These are phyloP conservation scores for Plectropomus leopardus DNA, from an alignment of 2,113 vertebrate genomes.

Conservation along the genomic window DNA sequence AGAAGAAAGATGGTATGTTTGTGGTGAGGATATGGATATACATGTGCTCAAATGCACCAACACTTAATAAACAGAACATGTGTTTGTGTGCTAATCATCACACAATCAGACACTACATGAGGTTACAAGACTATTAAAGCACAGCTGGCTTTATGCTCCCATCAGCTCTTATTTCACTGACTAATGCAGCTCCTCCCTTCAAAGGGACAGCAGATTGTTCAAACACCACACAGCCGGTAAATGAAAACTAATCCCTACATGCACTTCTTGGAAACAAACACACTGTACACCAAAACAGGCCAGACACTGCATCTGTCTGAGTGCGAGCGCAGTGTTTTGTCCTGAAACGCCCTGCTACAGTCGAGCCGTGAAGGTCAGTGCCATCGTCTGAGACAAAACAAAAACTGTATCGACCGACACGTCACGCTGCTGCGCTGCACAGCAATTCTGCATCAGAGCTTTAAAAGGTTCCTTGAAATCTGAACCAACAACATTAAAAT, in stretches of 20 bases:
- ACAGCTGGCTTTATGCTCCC: conserved; percentile 20
- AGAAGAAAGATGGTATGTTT: neutral
- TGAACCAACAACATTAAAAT: conserved; percentile 6
- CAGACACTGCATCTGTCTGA: neutral
- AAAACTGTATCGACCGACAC: neutral
- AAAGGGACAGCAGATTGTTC: conserved; percentile 19
- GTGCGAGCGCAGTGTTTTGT: conserved; percentile 3
- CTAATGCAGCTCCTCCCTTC: conserved; percentile 22
- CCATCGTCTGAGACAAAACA: neutral
- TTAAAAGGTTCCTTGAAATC: conserved; percentile 21
- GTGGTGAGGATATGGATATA: neutral
- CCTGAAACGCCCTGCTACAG: neutral
- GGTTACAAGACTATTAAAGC: conserved; percentile 13
- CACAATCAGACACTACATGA: conserved; percentile 17
- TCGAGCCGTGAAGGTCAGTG: conserved; percentile 40
- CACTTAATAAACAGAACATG: conserved; percentile 16
- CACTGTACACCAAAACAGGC: conserved; percentile 11
- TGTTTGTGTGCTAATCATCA: conserved; percentile 8
- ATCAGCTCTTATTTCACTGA: conserved; percentile 64
- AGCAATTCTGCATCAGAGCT: neutral
- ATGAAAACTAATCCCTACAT: conserved; percentile 65
- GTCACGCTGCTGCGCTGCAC: neutral
- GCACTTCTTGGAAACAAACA: conserved; percentile 58
- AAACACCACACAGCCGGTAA: conserved; percentile 7
- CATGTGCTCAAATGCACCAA: neutral